Conservation (phyloP, 2,113 vertebrate genomes). For the Vicugna pacos region DNA sequence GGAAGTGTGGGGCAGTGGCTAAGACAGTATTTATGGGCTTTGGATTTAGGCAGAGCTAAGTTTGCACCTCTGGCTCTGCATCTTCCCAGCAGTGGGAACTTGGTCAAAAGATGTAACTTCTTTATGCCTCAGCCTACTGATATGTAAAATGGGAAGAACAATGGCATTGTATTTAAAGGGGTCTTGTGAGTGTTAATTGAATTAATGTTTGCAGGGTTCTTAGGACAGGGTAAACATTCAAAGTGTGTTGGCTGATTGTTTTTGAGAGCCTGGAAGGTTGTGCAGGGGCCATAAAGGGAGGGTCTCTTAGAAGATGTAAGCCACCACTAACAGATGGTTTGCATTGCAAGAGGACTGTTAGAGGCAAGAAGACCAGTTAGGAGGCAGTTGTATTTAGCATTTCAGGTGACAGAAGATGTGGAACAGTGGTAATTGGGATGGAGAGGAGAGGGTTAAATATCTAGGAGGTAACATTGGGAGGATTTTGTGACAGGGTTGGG, state of each 20-base stretch:
- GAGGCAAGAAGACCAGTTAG: background rate
- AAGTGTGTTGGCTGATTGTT: background rate
- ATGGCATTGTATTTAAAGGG: background rate
- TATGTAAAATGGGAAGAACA: conserved; percentile 3
- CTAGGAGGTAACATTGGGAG: background rate
- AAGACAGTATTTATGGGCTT: background rate
- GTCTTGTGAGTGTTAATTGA: background rate
- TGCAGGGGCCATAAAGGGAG: background rate
- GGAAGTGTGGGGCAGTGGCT: background rate
- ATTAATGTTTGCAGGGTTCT: conserved; percentile 15
- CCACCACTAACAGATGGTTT: background rate
- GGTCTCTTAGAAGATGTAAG: background rate
- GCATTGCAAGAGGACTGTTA: background rate
- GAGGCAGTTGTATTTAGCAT: background rate
- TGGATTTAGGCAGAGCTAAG: background rate
- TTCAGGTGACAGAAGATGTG: background rate
- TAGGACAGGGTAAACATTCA: background rate
- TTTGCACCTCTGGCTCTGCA: background rate
- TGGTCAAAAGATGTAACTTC: conserved; percentile 23
- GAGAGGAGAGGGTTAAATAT: background rate
- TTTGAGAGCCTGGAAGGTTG: background rate
- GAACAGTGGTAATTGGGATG: background rate
- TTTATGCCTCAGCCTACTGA: background rate
- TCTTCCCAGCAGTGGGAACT: background rate
- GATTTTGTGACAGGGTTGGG: background rate